Conservation (phyloP, 2,113 vertebrate species). For the Platichthys flesus region DNA sequence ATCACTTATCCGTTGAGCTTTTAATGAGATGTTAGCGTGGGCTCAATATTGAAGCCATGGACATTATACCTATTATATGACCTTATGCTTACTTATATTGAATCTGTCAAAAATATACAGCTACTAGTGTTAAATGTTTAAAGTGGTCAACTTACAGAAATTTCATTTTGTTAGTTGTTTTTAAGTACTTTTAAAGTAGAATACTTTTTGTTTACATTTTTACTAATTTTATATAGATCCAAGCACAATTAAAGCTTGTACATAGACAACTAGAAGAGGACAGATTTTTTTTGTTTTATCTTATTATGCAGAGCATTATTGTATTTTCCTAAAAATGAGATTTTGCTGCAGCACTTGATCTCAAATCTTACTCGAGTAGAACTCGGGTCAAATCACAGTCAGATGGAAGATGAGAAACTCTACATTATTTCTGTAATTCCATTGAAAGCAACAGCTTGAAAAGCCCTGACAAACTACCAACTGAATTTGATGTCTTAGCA, state of each 20-base stretch:
- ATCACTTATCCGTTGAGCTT: background rate
- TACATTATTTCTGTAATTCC: conserved; percentile 17
- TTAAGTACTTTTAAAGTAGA: no score
- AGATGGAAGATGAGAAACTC: background rate
- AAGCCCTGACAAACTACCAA: background rate
- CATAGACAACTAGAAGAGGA: background rate
- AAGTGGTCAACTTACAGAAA: no score
- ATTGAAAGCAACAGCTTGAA: conserved; percentile 67
- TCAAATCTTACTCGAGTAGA: background rate
- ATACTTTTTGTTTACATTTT: no score
- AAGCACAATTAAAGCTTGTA: background rate
- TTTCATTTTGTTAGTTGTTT: no score
- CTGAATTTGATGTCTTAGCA: background rate
- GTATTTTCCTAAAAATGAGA: background rate
- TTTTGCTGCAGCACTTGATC: background rate
- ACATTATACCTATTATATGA: no score
- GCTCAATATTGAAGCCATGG: background rate
- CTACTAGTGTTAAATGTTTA: no score
- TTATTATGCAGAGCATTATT: background rate
- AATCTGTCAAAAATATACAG: no score
- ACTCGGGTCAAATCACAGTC: background rate
- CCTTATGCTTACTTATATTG: no score
- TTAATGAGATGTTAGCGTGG: background rate
- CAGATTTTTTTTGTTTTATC: background rate
- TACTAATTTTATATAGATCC: background rate